Conservation (phyloP, 2,113 vertebrate species). For the Caranx melampygus region DNA sequence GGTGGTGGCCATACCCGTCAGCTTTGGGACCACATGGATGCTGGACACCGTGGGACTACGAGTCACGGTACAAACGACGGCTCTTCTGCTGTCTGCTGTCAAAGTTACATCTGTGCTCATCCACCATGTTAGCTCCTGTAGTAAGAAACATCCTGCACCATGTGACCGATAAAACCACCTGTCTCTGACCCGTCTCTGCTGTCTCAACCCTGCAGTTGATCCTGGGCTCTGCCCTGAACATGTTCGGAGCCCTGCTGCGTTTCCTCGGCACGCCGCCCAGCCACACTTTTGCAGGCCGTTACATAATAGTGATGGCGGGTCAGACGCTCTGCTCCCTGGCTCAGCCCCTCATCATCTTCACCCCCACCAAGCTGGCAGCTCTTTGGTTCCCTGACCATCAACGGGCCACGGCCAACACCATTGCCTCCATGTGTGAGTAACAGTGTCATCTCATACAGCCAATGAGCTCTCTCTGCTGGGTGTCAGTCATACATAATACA, state of each 20-base stretch:
- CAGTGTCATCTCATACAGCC: too few relatives aligned
- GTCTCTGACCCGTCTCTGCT: not conserved
- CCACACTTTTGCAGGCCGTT: constrained; percentile 12
- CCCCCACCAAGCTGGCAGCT: constrained; percentile 93
- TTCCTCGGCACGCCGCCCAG: constrained; percentile 59
- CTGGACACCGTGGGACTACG: constrained; percentile 90
- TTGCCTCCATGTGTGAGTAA: constrained; percentile 94
- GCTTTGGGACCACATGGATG: constrained; percentile 91
- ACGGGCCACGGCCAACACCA: constrained; percentile 91
- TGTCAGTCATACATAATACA: too few relatives aligned
- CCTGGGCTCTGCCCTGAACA: constrained; percentile 91
- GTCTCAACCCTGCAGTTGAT: constrained; percentile 82
- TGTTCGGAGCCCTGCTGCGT: constrained; percentile 85
- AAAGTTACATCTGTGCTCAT: too few relatives aligned
- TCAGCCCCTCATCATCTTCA: constrained; percentile 92
- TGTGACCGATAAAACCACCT: too few relatives aligned
- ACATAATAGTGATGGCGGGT: constrained; percentile 85
- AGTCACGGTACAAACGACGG: constrained; percentile 82
- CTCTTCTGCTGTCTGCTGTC: too few relatives aligned
- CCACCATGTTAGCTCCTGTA: too few relatives aligned
- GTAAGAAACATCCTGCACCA: too few relatives aligned
- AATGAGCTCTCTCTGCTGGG: too few relatives aligned
- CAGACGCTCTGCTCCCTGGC: constrained; percentile 91
- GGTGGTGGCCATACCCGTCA: constrained; percentile 88
- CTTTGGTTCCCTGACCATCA: constrained; percentile 96